A percentile compares a stretch with the other conserved stretches of the same genome.
Evolutionary conservation across 2,113 vertebrate species (phyloP).

Genomic region (Brachyhypopomus gauderio): DNA sequence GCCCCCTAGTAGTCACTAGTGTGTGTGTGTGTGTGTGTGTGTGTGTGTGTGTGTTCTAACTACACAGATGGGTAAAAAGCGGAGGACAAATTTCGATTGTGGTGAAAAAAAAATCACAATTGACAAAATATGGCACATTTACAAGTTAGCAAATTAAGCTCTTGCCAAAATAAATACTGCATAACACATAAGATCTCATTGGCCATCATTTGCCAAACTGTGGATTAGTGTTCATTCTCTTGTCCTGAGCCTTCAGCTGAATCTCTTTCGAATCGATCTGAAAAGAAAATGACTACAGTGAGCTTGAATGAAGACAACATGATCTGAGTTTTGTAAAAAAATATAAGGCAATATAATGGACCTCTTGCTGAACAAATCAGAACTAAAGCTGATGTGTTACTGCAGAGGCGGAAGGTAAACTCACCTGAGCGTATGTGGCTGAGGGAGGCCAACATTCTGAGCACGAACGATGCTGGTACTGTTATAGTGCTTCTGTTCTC

Average conservation of each 20-base stretch:
- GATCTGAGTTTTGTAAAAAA: not conserved
- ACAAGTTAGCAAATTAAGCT: not conserved
- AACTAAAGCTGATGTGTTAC: not conserved
- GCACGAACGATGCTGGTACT: conserved; percentile 95
- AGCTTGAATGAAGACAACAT: not conserved
- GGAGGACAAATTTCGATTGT: no score
- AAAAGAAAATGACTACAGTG: not conserved
- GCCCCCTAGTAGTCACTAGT: no score
- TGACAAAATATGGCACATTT: no score
- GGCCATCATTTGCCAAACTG: conserved; percentile 9
- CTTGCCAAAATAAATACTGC: not conserved
- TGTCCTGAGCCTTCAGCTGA: conserved; percentile 92
- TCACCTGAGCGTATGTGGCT: conserved; percentile 95
- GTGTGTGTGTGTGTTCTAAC: no score
- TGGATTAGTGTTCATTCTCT: conserved; percentile 89
- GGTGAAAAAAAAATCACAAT: no score
- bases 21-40: no score
- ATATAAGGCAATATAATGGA: not conserved
- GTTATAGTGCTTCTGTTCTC: conserved; percentile 97
- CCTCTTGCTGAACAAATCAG: no score
- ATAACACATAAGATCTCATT: not conserved
- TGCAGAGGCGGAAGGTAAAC: conserved; percentile 38
- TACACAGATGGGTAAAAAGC: no score
- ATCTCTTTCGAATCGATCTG: conserved; percentile 91
- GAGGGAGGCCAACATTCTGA: conserved; percentile 91